phyloP scores from a whole-genome alignment of 2,888 invertebrate species.

The Serrognathus titanus region DNA sequence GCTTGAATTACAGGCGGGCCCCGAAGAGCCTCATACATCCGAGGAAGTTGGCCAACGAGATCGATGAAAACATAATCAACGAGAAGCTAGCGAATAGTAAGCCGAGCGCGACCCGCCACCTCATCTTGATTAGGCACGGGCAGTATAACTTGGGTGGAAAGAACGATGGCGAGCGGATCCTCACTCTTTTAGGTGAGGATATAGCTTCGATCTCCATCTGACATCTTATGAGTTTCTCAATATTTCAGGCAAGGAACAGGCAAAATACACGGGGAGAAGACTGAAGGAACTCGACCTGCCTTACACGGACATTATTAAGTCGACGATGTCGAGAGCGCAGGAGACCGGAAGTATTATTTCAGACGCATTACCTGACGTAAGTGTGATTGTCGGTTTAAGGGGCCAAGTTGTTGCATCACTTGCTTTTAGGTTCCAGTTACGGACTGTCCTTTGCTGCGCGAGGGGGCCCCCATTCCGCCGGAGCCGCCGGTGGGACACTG shows the following conservation, averaged over 20 bases:
- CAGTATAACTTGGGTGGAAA: slow-evolving; percentile 80
- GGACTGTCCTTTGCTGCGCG: slow-evolving; percentile 74
- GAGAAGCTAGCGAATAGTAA: slow-evolving; percentile 62
- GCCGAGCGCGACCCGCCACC: slow-evolving; percentile 68
- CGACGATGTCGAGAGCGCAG: slow-evolving; percentile 90
- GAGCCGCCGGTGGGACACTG: slow-evolving; percentile 88
- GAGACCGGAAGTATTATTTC: slow-evolving; percentile 87
- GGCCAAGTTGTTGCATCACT: no score
- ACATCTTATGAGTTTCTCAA: neutral
- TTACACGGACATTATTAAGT: slow-evolving; percentile 76
- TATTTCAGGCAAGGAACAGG: slow-evolving; percentile 73
- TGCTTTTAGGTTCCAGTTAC: slow-evolving; percentile 55
- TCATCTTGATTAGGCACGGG: slow-evolving; percentile 91
- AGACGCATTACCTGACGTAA: slow-evolving; percentile 56
- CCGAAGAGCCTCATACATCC: slow-evolving; percentile 70
- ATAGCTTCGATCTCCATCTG: no score
- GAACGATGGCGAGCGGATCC: slow-evolving; percentile 67
- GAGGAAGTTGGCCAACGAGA: slow-evolving; percentile 46
- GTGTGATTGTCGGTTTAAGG: slow-evolving; percentile 5
- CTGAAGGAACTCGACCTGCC: slow-evolving; percentile 73
- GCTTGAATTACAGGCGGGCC: slow-evolving; percentile 58
- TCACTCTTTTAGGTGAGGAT: slow-evolving; percentile 76
- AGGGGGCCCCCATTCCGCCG: slow-evolving; percentile 93
- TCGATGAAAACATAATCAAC: slow-evolving; percentile 66
- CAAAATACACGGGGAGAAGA: slow-evolving; percentile 78